These are phyloP conservation scores for Takifugu bimaculatus DNA, from an alignment of 2,113 vertebrate genomes.

Conservation along the genomic window DNA sequence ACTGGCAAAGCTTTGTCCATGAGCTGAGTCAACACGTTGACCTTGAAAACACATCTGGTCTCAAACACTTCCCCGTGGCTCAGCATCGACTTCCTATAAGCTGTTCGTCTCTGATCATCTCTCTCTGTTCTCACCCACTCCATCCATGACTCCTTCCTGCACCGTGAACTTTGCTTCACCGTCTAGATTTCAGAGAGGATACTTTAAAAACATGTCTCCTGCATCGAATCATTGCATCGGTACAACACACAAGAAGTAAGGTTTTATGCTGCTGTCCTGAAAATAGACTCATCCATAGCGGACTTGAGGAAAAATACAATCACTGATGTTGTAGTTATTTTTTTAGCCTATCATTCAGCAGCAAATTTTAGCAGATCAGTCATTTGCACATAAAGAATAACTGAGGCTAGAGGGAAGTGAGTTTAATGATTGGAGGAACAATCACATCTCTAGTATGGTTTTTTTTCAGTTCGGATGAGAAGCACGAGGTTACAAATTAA, in stretches of 20 bases:
- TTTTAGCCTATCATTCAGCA: too few species aligned
- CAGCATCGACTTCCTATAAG: constrained; percentile 53
- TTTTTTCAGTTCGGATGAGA: too few species aligned
- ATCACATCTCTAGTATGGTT: too few species aligned
- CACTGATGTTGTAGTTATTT: too few species aligned
- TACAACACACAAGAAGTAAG: not conserved
- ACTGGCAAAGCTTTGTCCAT: constrained; percentile 23
- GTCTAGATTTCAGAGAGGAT: not conserved
- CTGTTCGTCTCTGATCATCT: constrained; percentile 11
- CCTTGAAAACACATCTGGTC: constrained; percentile 43
- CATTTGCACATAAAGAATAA: too few species aligned
- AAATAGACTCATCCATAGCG: too few species aligned
- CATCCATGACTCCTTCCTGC: constrained; percentile 5
- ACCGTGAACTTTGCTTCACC: constrained; percentile 13
- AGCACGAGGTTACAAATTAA: too few species aligned
- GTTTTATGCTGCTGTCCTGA: too few species aligned
- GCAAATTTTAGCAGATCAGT: too few species aligned
- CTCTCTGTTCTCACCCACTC: constrained; percentile 1
- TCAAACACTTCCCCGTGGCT: constrained; percentile 19
- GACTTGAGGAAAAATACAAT: too few species aligned
- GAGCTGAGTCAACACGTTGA: constrained; percentile 28
- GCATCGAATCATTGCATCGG: not conserved
- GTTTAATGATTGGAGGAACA: too few species aligned
- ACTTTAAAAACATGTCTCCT: not conserved
- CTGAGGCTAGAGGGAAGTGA: too few species aligned